A percentile compares a stretch with the other conserved stretches of the same genome.
Conservation (phyloP, 2,888 invertebrate species). For the Eremobia ochroleuca region DNA sequence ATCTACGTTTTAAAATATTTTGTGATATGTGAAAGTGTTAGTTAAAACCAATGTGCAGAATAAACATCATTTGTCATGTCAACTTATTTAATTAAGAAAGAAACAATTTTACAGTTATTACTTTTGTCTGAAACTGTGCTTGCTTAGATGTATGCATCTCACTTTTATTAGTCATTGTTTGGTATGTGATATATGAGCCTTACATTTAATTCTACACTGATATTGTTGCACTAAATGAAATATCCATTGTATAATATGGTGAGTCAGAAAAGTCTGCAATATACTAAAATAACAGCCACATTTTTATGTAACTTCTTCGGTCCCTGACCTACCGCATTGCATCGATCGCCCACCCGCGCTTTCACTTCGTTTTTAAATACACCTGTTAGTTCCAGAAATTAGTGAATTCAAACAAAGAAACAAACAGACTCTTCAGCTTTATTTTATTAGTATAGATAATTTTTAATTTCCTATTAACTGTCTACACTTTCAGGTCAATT, state of each 20-base stretch:
- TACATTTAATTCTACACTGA: background rate
- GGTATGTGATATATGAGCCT: too few species aligned
- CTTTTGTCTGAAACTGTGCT: background rate
- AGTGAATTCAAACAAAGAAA: background rate
- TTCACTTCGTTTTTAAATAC: background rate
- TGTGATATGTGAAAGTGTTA: background rate
- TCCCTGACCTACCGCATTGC: background rate
- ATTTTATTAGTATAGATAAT: background rate
- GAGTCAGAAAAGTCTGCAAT: background rate
- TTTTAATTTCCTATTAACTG: background rate
- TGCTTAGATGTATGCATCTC: background rate
- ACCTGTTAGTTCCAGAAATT: background rate
- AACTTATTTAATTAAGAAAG: background rate
- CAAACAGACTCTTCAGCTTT: background rate
- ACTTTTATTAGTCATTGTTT: background rate
- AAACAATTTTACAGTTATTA: background rate
- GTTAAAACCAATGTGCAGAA: background rate
- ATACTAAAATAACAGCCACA: background rate
- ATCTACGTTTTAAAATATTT: too few species aligned
- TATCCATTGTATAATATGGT: background rate
- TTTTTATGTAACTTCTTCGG: background rate
- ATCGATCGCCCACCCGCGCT: background rate
- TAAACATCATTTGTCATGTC: background rate
- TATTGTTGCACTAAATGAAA: background rate
- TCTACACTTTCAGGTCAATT: slow-evolving; percentile 79